These are phyloP conservation scores for Leistus spinibarbis DNA, from an alignment of 2,888 invertebrate species.

Conservation along the genomic window DNA sequence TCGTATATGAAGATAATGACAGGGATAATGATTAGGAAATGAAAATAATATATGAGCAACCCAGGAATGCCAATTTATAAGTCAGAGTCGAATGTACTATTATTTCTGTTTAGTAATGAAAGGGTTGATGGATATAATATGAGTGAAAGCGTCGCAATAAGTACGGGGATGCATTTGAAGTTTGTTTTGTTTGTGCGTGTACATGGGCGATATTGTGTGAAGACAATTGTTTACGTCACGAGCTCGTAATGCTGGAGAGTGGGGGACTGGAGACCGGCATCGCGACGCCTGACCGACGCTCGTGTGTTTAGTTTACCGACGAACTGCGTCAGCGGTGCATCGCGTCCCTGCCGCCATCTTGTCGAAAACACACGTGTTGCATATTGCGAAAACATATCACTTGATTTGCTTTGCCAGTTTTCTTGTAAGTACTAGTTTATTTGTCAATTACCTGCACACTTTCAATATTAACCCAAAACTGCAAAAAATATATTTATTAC, in stretches of 20 bases:
- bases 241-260: neutral
- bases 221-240: conserved; percentile 14
- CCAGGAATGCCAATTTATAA: no score
- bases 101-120: no score
- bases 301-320: conserved; percentile 11
- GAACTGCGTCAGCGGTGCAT: neutral
- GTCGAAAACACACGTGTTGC: neutral
- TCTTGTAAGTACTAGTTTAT: no score
- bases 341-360: neutral
- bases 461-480: no score
- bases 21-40: no score
- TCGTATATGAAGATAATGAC: no score
- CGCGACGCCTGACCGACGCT: conserved; percentile 20
- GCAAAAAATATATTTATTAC: no score
- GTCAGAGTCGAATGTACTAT: no score
- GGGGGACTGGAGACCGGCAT: neutral
- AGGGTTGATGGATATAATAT: neutral
- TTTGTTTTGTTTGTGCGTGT: neutral
- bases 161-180: neutral
- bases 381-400: neutral
- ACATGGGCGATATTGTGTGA: neutral
- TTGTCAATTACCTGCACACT: no score
- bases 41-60: no score
- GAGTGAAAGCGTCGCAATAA: neutral
- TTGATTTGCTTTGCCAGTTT: neutral